Conservation (phyloP, 2,113 vertebrate species). For the Sceloporus undulatus region DNA sequence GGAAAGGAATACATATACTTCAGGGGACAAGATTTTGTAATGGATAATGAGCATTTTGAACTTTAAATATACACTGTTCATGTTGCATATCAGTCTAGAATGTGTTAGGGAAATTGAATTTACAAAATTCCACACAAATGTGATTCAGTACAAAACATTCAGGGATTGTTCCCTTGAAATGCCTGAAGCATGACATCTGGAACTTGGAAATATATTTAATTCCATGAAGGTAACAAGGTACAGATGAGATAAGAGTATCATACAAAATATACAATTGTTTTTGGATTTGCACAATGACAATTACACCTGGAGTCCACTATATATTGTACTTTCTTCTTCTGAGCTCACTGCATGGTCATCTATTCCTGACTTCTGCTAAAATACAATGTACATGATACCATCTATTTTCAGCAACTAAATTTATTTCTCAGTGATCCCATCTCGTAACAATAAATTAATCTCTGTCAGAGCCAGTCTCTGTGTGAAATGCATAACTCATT, state of each 20-base stretch:
- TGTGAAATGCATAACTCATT: background rate
- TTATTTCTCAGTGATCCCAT: slow-evolving; percentile 16
- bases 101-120: slow-evolving; percentile 38
- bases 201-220: slow-evolving; percentile 16
- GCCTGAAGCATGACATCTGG: background rate
- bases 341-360: background rate
- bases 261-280: slow-evolving; percentile 27
- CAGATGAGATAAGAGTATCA: slow-evolving; percentile 21
- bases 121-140: slow-evolving; percentile 33
- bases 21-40: slow-evolving; percentile 25
- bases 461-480: background rate
- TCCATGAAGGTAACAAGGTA: slow-evolving; percentile 25
- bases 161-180: slow-evolving; percentile 34
- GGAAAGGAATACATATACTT: background rate
- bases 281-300: slow-evolving; percentile 12
- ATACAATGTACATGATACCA: background rate
- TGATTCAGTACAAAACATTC: slow-evolving; percentile 29
- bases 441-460: background rate
- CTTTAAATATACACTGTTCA: slow-evolving; percentile 20
- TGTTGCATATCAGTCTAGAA: slow-evolving; percentile 20
- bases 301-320: background rate
- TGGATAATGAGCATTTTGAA: slow-evolving; percentile 34
- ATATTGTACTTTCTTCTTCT: background rate
- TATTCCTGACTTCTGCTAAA: slow-evolving; percentile 18
- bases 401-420: background rate